Evolutionary conservation across 2,113 vertebrate species (phyloP), one percentile per base, ranked within the genome.

Genomic region (Brachionichthys hirsutus): DNA sequence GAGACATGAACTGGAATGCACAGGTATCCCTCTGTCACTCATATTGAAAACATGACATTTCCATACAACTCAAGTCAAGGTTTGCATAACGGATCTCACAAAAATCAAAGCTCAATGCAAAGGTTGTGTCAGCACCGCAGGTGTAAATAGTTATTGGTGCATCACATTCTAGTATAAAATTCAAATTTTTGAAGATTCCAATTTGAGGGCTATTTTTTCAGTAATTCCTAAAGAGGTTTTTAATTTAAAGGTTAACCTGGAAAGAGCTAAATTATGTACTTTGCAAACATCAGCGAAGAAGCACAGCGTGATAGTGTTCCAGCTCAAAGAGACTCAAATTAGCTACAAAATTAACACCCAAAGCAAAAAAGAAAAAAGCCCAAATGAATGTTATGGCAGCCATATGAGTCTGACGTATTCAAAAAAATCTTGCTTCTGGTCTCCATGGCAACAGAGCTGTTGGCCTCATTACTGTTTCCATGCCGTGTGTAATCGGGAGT

Each of bases 391-490:
- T 66, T 67, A 73, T 24, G 47, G 77, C 75, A 75, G 62, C 61
- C 44, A 12, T 49, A 53, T 20, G 47, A 71, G 70, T 80, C 70
- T 73, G 64, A 81, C 50, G 67, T 87, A 84, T 89, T 63, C 24
- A 30, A 79, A 75, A 48, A 12, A 15, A 55, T 69, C 73, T 63
- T 81, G 72, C 75, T 66, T 75, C 56, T 54, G 54, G 86, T 88
- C 54, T 66, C 87, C 84, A 85, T 88, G 63, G 87, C 73, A 88
- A 87, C 85, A 78, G 81, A 67, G 74, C 72, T 71, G 75, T 83
- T 86, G 83, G 74, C 86, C 79, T 83, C 79, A 84, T 86, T 87
- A 86, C 59, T 48, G 85, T 80, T 83, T 83, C 52, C 73, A 78
- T 73, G 75, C 62, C 79, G 76, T 82, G 78, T 86, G 82, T 85